phyloP scores from a whole-genome alignment of 2,888 invertebrate species.

The Mythimna lalbum region DNA sequence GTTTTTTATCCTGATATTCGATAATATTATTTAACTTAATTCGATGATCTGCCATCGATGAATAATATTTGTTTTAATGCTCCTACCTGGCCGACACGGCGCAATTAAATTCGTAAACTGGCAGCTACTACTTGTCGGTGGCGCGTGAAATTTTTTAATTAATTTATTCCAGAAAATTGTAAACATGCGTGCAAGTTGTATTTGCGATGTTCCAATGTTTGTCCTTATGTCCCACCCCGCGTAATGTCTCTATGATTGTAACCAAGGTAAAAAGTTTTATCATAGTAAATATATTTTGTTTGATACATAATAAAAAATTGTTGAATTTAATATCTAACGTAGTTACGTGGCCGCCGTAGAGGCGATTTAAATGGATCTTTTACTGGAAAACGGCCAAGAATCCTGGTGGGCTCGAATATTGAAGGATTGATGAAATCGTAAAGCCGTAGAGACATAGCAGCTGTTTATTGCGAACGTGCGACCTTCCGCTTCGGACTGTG shows the following conservation, averaged over 20 bases:
- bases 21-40: too few relatives aligned
- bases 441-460: constrained; percentile 29
- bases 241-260: background rate
- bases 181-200: background rate
- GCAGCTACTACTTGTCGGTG: too few relatives aligned
- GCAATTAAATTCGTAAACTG: constrained; percentile 6
- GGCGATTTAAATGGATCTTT: constrained; percentile 28
- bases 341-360: background rate
- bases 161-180: background rate
- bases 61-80: background rate
- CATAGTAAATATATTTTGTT: constrained; percentile 9
- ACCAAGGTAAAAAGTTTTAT: background rate
- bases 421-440: constrained; percentile 34
- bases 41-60: background rate
- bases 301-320: constrained; percentile 23
- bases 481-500: constrained; percentile 19
- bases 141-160: background rate
- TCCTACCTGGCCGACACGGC: background rate
- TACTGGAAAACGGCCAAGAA: constrained; percentile 53
- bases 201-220: constrained; percentile 7
- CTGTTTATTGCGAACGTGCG: constrained; percentile 24
- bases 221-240: background rate
- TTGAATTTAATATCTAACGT: constrained; percentile 5
- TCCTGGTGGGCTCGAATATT: constrained; percentile 21
- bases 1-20: too few relatives aligned